Conservation (phyloP, 2,113 vertebrate species). For the Chauna torquata region DNA sequence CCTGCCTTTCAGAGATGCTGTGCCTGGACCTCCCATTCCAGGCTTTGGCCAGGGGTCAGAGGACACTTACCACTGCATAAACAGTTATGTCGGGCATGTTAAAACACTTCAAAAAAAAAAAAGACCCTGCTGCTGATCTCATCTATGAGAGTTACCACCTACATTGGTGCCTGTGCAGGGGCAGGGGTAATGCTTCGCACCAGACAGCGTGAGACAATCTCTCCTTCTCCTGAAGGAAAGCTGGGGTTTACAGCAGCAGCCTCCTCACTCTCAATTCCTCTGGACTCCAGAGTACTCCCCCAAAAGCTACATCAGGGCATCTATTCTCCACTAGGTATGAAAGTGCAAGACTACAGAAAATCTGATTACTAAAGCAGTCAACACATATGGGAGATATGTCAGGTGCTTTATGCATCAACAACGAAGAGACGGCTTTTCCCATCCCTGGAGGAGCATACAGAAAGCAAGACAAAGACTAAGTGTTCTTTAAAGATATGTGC, state of each 20-base stretch:
- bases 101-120: background rate
- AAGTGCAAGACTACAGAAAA: background rate
- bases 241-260: accelerated
- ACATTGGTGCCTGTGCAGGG: background rate
- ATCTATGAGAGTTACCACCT: background rate
- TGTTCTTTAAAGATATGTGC: background rate
- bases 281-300: background rate
- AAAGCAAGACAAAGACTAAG: background rate
- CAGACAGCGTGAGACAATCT: background rate
- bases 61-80: background rate
- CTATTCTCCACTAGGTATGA: background rate
- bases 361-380: background rate
- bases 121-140: background rate
- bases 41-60: background rate
- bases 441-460: background rate
- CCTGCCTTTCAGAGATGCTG: background rate
- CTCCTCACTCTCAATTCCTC: background rate
- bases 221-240: background rate
- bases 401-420: background rate
- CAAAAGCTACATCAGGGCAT: background rate
- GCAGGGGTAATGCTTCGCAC: background rate
- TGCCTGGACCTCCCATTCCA: background rate
- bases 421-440: background rate
- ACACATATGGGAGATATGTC: background rate
- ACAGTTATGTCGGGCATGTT: background rate